These are phyloP conservation scores for Mustela erminea DNA, from an alignment of 2,797 vertebrate species.

Conservation along the genomic window DNA sequence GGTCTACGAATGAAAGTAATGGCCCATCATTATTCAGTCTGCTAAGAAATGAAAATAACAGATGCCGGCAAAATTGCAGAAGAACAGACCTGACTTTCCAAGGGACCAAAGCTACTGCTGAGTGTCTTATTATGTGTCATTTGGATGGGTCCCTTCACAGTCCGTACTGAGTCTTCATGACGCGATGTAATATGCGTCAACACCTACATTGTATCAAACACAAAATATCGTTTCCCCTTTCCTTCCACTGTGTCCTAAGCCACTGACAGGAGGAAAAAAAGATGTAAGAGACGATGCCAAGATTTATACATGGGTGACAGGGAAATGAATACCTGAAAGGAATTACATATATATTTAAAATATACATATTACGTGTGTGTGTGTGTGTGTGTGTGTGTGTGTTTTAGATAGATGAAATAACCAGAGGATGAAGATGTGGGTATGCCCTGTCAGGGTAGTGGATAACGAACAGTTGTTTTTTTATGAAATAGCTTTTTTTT, in stretches of 20 bases:
- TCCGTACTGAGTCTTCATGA: neutral
- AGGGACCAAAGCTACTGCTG: neutral
- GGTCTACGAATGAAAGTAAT: neutral
- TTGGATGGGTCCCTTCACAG: accelerated
- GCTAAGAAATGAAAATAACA: neutral
- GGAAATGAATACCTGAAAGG: neutral
- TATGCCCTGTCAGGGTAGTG: neutral
- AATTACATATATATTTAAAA: too few relatives aligned
- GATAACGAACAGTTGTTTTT: neutral
- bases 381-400: neutral
- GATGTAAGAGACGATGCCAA: accelerated
- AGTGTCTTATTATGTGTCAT: accelerated
- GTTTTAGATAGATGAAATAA: neutral
- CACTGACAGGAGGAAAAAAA: neutral
- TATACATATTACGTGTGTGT: neutral
- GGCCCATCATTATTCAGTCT: neutral
- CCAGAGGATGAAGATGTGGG: neutral
- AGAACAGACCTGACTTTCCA: neutral
- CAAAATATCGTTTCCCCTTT: neutral
- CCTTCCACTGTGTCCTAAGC: neutral
- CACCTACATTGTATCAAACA: neutral
- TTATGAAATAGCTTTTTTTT: neutral
- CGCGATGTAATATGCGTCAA: neutral
- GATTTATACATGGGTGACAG: neutral
- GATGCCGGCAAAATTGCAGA: neutral